phyloP scores from a whole-genome alignment of 2,888 invertebrate genomes.

The Andricus curvator region DNA sequence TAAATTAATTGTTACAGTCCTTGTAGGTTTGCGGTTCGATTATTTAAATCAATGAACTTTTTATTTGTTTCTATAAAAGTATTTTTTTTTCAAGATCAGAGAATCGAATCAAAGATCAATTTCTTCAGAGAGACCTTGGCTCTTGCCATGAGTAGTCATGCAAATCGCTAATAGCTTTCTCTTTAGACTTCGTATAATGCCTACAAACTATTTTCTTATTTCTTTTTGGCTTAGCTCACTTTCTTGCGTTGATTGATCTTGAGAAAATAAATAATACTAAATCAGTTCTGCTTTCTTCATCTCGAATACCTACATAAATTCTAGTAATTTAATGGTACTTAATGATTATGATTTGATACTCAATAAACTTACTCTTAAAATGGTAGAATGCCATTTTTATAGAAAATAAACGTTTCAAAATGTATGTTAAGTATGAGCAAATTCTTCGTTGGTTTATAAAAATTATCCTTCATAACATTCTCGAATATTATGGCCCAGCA shows the following conservation, averaged over 20 bases:
- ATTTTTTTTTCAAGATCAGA: conserved; percentile 9
- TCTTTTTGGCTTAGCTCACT: conserved; percentile 35
- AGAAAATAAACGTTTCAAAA: no score
- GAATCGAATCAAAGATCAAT: conserved; percentile 28
- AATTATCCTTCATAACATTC: no score
- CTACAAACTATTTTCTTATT: conserved; percentile 21
- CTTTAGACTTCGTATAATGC: conserved; percentile 32
- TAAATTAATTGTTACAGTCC: background rate
- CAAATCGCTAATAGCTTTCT: conserved; percentile 51
- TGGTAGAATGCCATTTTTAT: no score
- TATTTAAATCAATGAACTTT: background rate
- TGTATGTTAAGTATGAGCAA: no score
- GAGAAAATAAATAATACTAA: conserved; percentile 47
- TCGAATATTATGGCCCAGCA: no score
- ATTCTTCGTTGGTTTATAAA: no score
- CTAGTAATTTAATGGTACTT: no score
- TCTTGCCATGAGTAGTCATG: conserved; percentile 40
- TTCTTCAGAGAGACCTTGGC: conserved; percentile 53
- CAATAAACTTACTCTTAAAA: no score
- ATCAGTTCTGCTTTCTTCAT: conserved; percentile 43
- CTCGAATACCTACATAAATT: background rate
- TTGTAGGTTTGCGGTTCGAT: background rate
- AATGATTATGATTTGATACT: no score
- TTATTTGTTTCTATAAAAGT: background rate
- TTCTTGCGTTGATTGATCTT: conserved; percentile 48